A percentile compares a stretch with the other conserved stretches of the same genome.
Evolutionary conservation across 2,888 invertebrate species (phyloP).

Genomic region (Trachelus tabidus): DNA sequence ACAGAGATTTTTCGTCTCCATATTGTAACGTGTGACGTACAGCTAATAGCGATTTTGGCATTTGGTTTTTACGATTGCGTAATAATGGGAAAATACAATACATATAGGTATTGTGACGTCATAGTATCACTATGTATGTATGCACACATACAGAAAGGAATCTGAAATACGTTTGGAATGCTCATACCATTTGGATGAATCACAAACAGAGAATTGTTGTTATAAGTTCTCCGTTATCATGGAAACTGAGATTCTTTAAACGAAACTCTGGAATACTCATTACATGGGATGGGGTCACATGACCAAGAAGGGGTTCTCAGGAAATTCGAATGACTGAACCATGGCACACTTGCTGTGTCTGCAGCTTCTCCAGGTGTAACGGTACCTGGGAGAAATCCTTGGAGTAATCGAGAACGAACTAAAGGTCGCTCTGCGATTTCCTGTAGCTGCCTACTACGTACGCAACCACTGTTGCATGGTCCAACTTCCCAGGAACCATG

Average conservation of each 20-base stretch:
- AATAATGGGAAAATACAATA: neutral
- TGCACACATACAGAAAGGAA: neutral
- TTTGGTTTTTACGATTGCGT: neutral
- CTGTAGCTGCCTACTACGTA: slow-evolving; percentile 73
- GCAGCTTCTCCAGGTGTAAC: neutral
- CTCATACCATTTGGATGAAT: neutral
- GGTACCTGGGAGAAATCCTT: neutral
- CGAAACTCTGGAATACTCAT: neutral
- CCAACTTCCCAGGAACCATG: slow-evolving; percentile 87
- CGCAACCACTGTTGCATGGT: slow-evolving; percentile 88
- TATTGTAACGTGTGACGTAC: neutral
- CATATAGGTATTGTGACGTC: neutral
- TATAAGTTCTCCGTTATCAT: neutral
- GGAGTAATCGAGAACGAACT: neutral
- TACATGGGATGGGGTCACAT: neutral
- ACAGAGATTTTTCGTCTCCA: neutral
- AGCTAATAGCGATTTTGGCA: neutral
- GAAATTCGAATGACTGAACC: neutral
- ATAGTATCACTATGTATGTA: neutral
- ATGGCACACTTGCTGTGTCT: neutral
- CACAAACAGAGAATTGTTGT: neutral
- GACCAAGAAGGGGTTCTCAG: neutral
- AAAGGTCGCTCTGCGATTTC: neutral
- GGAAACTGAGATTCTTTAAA: neutral
- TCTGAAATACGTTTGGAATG: neutral